Percentiles rank a stretch among this genome's conserved stretches.
Conservation (phyloP, 1,140 invertebrate genomes). For the Neomicropteryx cornuta region DNA sequence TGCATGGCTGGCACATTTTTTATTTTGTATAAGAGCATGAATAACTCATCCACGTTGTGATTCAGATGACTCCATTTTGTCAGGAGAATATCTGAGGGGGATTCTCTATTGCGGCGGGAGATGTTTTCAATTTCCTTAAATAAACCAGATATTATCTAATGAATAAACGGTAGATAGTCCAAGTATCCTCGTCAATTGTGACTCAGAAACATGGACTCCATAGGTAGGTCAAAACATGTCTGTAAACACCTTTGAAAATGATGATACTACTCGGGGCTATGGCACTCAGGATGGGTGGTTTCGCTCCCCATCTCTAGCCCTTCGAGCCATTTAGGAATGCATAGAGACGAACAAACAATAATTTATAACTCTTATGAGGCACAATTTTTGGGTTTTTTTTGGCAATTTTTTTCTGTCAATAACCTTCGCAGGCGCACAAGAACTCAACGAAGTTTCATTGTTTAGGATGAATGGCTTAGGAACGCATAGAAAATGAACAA, state of each 20-base stretch:
- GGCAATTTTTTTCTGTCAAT: too few relatives aligned
- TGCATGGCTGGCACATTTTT: conserved; percentile 61
- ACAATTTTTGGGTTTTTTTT: too few relatives aligned
- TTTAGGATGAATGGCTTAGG: too few relatives aligned
- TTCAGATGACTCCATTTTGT: conserved; percentile 69
- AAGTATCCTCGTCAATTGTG: too few relatives aligned
- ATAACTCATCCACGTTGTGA: conserved; percentile 67
- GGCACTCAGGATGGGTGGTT: neutral
- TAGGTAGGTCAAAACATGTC: conserved; percentile 5
- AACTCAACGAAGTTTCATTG: too few relatives aligned
- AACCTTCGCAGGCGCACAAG: too few relatives aligned
- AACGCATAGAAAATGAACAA: too few relatives aligned
- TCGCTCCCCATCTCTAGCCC: neutral
- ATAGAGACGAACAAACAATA: too few relatives aligned
- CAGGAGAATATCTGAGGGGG: conserved; percentile 66
- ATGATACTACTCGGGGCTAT: neutral
- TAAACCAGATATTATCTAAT: conserved; percentile 4
- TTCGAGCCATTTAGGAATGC: too few relatives aligned
- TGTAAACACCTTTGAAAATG: conserved; percentile 1
- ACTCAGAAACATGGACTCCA: too few relatives aligned
- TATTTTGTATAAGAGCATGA: conserved; percentile 57
- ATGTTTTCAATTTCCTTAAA: conserved; percentile 36
- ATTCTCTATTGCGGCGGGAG: conserved; percentile 38
- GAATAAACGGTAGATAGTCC: conserved; percentile 1
- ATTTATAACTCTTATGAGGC: too few relatives aligned